phyloP scores from a whole-genome alignment of 35 echinoderm and acorn worm genomes.

The Holothuria glaberrima region DNA sequence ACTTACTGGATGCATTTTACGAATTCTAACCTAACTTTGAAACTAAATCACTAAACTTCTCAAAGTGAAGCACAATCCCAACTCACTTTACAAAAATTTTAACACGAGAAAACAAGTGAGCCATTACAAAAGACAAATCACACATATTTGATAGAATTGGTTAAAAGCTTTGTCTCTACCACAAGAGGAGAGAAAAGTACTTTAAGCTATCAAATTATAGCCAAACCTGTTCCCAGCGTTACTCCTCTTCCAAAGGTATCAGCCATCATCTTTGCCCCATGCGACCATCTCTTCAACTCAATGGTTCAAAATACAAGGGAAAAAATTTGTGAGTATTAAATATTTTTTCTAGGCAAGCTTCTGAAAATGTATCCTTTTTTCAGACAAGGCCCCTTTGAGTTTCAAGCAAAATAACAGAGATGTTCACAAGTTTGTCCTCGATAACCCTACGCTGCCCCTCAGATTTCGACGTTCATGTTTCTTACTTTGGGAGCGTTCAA shows the following conservation, averaged over 20 bases:
- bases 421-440: constrained; percentile 54
- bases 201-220: constrained; percentile 17
- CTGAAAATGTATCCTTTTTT: constrained; percentile 46
- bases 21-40: too few relatives aligned
- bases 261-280: constrained; percentile 51
- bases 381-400: constrained; percentile 31
- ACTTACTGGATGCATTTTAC: too few relatives aligned
- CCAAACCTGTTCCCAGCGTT: constrained; percentile 49
- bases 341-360: constrained; percentile 9
- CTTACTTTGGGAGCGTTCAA: constrained; percentile 54
- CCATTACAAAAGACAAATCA: too few relatives aligned
- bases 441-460: constrained; percentile 50
- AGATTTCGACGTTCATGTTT: constrained; percentile 61
- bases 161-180: too few relatives aligned
- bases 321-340: constrained; percentile 54
- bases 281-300: constrained; percentile 49
- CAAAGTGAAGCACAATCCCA: too few relatives aligned
- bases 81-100: too few relatives aligned
- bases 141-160: too few relatives aligned
- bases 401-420: constrained; percentile 24
- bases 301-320: constrained; percentile 12
- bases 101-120: too few relatives aligned
- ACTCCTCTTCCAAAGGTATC: constrained; percentile 56
- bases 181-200: neutral
- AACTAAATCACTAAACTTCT: too few relatives aligned